Percentiles rank a stretch among this genome's conserved stretches.
Conservation (phyloP, 2,888 invertebrate species). For the Rhagium mordax region DNA sequence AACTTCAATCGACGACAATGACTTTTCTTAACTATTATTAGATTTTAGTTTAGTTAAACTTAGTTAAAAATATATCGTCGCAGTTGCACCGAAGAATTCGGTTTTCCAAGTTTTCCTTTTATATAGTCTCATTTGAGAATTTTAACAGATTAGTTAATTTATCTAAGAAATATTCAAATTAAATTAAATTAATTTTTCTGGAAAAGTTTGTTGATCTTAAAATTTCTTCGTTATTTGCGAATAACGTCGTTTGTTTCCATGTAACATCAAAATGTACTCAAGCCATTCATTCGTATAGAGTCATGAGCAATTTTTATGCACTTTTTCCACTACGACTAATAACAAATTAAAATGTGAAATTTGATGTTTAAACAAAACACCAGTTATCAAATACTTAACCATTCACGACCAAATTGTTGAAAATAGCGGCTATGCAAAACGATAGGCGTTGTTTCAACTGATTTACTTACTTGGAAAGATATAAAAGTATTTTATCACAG, state of each 20-base stretch:
- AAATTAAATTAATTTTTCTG: too few species aligned
- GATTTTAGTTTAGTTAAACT: constrained; percentile 35
- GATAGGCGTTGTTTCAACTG: constrained; percentile 20
- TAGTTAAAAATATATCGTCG: constrained; percentile 15
- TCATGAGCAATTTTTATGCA: too few species aligned
- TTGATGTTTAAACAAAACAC: too few species aligned
- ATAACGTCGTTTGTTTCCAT: too few species aligned
- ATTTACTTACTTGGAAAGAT: constrained; percentile 2
- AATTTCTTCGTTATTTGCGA: too few species aligned
- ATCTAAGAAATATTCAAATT: neutral
- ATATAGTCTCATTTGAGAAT: neutral
- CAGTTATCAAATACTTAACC: too few species aligned
- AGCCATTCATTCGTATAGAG: too few species aligned
- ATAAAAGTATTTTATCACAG: constrained; percentile 27
- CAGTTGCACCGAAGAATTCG: neutral
- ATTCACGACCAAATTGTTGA: neutral
- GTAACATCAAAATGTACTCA: too few species aligned
- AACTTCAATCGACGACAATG: constrained; percentile 45
- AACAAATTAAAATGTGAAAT: too few species aligned
- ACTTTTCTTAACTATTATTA: constrained; percentile 48
- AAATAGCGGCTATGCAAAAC: neutral
- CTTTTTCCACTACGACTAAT: too few species aligned
- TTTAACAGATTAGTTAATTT: neutral
- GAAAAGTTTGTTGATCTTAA: too few species aligned
- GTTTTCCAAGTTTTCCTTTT: neutral